Conservation (phyloP, 2,797 vertebrate species). For the Sebastes melanostomus region DNA sequence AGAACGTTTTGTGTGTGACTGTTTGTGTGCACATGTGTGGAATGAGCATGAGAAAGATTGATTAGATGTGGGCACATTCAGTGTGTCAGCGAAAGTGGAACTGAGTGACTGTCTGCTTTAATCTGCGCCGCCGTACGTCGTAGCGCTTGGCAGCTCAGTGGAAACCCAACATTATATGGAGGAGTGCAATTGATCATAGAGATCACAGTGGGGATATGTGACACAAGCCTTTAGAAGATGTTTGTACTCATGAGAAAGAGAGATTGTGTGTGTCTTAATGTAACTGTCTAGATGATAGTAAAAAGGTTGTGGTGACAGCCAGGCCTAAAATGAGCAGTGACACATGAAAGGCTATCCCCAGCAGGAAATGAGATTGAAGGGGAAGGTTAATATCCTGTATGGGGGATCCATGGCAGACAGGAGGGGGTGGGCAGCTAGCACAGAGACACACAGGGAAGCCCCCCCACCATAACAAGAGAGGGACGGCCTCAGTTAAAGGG, state of each 20-base stretch:
- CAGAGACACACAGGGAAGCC: slow-evolving; percentile 48
- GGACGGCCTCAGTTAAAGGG: slow-evolving; percentile 51
- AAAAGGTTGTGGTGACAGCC: slow-evolving; percentile 74
- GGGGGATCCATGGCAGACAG: slow-evolving; percentile 34
- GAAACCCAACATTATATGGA: slow-evolving; percentile 29
- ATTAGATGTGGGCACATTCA: slow-evolving; percentile 53
- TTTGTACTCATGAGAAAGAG: slow-evolving; percentile 18
- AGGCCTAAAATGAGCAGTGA: slow-evolving; percentile 64
- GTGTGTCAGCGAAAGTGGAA: slow-evolving; percentile 54
- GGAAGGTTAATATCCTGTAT: slow-evolving; percentile 80
- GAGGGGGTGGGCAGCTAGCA: slow-evolving; percentile 25
- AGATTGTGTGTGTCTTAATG: slow-evolving; percentile 25
- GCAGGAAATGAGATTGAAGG: slow-evolving; percentile 77
- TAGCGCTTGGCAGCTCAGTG: slow-evolving; percentile 9
- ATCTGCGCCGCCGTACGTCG: slow-evolving; percentile 52
- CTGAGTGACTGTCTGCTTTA: slow-evolving; percentile 55
- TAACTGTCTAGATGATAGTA: slow-evolving; percentile 21
- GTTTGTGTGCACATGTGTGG: slow-evolving; percentile 23
- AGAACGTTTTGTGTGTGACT: slow-evolving; percentile 19
- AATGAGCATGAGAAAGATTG: slow-evolving; percentile 37
- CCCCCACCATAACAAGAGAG: slow-evolving; percentile 61
- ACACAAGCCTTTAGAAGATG: slow-evolving; percentile 13
- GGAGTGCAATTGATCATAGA: slow-evolving; percentile 39
- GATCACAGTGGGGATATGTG: slow-evolving; percentile 21
- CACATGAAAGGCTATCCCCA: slow-evolving; percentile 75